Base-by-base conservation (phyloP, 2,888 invertebrate genomes). In the Plagiodera versicolora region DNA sequence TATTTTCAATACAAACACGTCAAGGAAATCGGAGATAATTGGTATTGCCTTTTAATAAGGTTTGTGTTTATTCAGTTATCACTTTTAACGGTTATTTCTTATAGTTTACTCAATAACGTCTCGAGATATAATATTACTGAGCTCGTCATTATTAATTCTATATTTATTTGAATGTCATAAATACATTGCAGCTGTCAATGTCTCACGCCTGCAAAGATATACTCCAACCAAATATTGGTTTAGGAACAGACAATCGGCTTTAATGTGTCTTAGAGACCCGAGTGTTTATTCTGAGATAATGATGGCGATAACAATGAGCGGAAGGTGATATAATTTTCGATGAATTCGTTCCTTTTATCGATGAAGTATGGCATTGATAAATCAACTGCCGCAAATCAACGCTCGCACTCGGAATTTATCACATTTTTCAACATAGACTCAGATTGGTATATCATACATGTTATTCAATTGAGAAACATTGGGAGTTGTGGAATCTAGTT, bases 181-280 rank as follows among this genome's bases (percentile, higher is more conserved):
- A 71, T 71, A 69, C 64, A 64, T 63, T 70, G 71, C 72, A 74
- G 72, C 72, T 73, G 74, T 69, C 68, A 62, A 60, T 65, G 60
- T 70, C 70, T 68, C 72, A 71, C 72, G 72, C 70, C 70, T 70
- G 69, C 69, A 64, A 66, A 69, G 69, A 70, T 74, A 72, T 70
- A 71, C 60, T 67, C 67, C 71, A 59, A 67, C 69, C 72, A 74
- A 74, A 74, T 74, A 74, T 74, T 74, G 66, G 66, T 70, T 72
- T 72, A 73, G 72, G 72, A 65, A 66, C 64, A 67, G 68, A 72
- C 71, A 72, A 71, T 72, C 71, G 67, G 60, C 70, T 60, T 70
- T 69, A 69, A 70, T 69, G 65, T 68, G 63, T 67, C 70, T 68
- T 70, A 70, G 70, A 72, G 68, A 66, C 65, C 66, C 59, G 66